Conservation (phyloP, 2,888 invertebrate species). For the Punctoribates punctum region DNA sequence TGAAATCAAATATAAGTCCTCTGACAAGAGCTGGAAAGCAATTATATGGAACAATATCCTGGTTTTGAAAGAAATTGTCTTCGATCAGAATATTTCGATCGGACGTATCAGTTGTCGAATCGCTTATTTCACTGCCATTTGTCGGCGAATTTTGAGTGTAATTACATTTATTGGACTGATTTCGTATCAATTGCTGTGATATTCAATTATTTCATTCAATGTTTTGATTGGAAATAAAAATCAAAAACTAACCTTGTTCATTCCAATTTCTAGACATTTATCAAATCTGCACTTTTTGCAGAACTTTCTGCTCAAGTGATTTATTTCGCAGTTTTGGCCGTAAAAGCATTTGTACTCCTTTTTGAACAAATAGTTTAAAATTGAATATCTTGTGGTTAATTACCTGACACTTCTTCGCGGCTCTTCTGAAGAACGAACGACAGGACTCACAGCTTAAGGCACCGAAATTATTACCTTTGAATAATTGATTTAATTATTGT, state of each 20-base stretch:
- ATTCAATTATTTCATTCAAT: no score
- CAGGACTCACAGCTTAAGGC: neutral
- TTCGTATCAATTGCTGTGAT: no score
- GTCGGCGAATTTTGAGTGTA: no score
- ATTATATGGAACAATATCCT: neutral
- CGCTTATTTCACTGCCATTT: neutral
- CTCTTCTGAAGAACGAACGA: neutral
- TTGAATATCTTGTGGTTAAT: neutral
- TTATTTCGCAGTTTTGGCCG: no score
- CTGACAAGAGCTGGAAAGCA: neutral
- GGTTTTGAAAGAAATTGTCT: neutral
- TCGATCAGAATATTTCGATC: neutral
- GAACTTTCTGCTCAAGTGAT: no score
- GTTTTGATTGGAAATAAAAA: no score
- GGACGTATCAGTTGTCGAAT: neutral
- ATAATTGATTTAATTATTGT: no score
- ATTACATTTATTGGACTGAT: no score
- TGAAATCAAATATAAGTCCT: neutral
- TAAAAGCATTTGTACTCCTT: neutral
- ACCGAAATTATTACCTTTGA: neutral
- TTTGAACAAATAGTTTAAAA: neutral
- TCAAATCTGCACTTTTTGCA: no score
- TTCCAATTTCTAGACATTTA: no score
- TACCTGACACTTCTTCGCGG: neutral
- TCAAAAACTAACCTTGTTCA: no score